Evolutionary conservation across 2,113 vertebrate species (phyloP), one percentile per base, ranked within the genome.

Genomic region (Macquaria ambigua): DNA sequence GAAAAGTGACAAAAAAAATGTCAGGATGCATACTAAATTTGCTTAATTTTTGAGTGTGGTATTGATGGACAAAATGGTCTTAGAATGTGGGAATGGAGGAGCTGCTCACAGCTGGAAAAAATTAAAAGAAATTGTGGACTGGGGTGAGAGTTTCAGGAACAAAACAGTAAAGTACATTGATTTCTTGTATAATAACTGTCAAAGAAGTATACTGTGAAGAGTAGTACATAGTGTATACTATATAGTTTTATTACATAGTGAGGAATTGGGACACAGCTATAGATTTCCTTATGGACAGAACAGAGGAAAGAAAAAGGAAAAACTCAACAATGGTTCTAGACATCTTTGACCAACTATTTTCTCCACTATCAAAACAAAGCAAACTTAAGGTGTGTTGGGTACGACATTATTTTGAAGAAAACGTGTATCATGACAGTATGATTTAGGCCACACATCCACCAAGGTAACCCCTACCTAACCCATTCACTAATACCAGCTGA

Each of bases 401-500:
- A 25, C 39, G 5, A 55, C 11, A 56, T 25, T 74, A 77, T 66
- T 64, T 62, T 9, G 48, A 50, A 46, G 37, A 43, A 70, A 82
- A 79, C 8, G 1, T 55, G 59, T 2, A 68, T 62, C 7, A 52
- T 67, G 37, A 77, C 25, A 64, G 18, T 34, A 9, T 63, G 18
- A 59, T 74, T 63, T 63, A 62, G 63, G 66, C 68, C 61, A 76
- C 66, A 82, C 70, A 81, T 58, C 50, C 39, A 62, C 41, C 25
- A 52, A 86, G 61, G 63, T 70, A 78, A 88, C 81, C 81, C 48
- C 74, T 25, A 31, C 37, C 77, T 77, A 67, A 80, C 75, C 78
- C 16, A 14, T 41, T 56, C 31, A 62, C 74, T 89, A 91, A 91
- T 87, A 87, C 76, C 80, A 81, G 83, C 81, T 82, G 86, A 89